A percentile compares a stretch with the other conserved stretches of the same genome.
These are phyloP conservation scores for Calameuta idolon DNA, from an alignment of 2,888 invertebrate species.

Conservation along the genomic window DNA sequence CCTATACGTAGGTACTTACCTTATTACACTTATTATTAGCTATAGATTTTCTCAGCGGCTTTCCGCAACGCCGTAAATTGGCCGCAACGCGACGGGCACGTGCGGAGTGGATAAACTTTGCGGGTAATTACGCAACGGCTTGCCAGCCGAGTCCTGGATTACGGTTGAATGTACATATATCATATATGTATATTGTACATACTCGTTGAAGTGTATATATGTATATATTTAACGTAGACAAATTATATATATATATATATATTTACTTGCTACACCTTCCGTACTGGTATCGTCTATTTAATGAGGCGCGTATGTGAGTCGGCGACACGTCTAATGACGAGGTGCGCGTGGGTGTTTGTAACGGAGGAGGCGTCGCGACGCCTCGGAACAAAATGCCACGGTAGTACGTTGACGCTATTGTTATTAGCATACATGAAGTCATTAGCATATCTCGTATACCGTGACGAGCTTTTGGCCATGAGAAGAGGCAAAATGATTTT, in stretches of 20 bases:
- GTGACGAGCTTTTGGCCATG: no score
- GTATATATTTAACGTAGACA: not conserved
- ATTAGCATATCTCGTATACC: no score
- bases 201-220: not conserved
- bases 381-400: not conserved
- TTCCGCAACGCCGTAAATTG: constrained; percentile 13
- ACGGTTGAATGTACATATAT: not conserved
- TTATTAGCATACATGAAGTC: not conserved
- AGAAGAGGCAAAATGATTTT: no score
- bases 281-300: not conserved
- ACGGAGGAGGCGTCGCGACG: not conserved
- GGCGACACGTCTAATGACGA: not conserved
- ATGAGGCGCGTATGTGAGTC: not conserved
- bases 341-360: not conserved
- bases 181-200: not conserved
- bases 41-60: not conserved
- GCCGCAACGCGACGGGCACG: constrained; percentile 33
- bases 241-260: not conserved
- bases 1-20: not conserved
- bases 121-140: constrained; percentile 14
- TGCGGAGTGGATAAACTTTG: constrained; percentile 40
- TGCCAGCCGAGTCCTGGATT: not conserved
- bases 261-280: not conserved
- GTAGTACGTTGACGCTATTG: not conserved
- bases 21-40: not conserved